Conservation (phyloP, 2,113 vertebrate genomes). For the Abramis brama region DNA sequence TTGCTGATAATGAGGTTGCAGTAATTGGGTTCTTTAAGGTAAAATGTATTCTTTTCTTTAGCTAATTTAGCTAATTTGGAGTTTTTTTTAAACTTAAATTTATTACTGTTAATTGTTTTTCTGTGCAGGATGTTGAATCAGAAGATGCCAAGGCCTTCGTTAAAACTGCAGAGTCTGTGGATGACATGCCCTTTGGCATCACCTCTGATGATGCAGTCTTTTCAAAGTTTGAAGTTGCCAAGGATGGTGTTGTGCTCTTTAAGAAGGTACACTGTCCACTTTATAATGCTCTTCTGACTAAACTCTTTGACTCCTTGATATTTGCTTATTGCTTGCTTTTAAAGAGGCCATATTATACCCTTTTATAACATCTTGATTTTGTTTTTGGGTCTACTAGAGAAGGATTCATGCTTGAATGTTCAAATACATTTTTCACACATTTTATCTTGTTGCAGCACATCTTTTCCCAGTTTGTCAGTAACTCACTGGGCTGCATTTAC, state of each 20-base stretch:
- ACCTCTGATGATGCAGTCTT: conserved; percentile 81
- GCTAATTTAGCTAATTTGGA: not conserved
- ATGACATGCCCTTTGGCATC: conserved; percentile 92
- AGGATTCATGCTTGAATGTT: too few species aligned
- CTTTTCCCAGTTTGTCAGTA: too few species aligned
- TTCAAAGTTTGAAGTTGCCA: conserved; percentile 84
- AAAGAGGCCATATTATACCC: too few species aligned
- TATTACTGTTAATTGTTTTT: not conserved
- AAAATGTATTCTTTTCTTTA: not conserved
- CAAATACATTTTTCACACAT: too few species aligned
- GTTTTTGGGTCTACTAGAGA: too few species aligned
- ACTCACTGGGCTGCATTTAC: too few species aligned
- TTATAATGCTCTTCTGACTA: not conserved
- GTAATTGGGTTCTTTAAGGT: conserved; percentile 99
- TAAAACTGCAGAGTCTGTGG: conserved; percentile 85
- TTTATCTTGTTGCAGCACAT: too few species aligned
- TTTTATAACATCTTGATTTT: too few species aligned
- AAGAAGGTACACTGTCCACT: conserved; percentile 86
- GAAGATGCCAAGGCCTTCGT: conserved; percentile 84
- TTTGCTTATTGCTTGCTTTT: too few species aligned
- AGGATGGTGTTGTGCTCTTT: conserved; percentile 88
- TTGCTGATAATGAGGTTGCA: conserved; percentile 87
- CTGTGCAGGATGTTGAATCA: conserved; percentile 79
- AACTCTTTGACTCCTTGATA: not conserved
- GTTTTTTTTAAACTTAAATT: not conserved